Evolutionary conservation across 2,888 invertebrate species (phyloP).

Genomic region (Amitus sp.): DNA sequence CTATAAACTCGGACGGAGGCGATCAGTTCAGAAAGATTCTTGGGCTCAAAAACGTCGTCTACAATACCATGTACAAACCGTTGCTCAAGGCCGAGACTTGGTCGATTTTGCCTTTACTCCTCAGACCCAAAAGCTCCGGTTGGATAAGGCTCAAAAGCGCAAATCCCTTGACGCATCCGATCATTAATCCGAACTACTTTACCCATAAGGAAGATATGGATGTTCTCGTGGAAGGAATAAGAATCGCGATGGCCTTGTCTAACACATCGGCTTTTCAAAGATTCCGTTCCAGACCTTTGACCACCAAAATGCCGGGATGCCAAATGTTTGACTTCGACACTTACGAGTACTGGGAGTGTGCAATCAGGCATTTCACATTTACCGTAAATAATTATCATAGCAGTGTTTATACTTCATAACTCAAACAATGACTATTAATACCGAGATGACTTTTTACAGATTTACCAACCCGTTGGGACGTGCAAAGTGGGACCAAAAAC

Average conservation of each 20-base stretch:
- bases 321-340: slow-evolving; percentile 76
- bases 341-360: slow-evolving; percentile 90
- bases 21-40: slow-evolving; percentile 82
- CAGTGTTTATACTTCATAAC: too few species aligned
- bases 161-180: slow-evolving; percentile 85
- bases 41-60: slow-evolving; percentile 81
- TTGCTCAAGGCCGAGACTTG: slow-evolving; percentile 82
- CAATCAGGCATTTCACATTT: slow-evolving; percentile 81
- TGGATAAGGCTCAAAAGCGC: slow-evolving; percentile 83
- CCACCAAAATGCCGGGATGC: slow-evolving; percentile 85
- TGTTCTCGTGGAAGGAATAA: slow-evolving; percentile 84
- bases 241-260: slow-evolving; percentile 83
- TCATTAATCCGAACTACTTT: slow-evolving; percentile 93
- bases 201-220: slow-evolving; percentile 84
- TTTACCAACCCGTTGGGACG: slow-evolving; percentile 84
- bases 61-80: slow-evolving; percentile 87
- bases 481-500: slow-evolving; percentile 86
- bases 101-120: slow-evolving; percentile 82
- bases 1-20: slow-evolving; percentile 84
- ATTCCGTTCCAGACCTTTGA: slow-evolving; percentile 82
- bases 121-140: slow-evolving; percentile 89
- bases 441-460: too few species aligned
- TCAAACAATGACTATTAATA: too few species aligned
- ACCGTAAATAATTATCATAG: too few species aligned
- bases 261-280: slow-evolving; percentile 82